A percentile compares a stretch with the other conserved stretches of the same genome.
Conservation (phyloP, 2,888 invertebrate genomes). For the Epinotia ramella region DNA sequence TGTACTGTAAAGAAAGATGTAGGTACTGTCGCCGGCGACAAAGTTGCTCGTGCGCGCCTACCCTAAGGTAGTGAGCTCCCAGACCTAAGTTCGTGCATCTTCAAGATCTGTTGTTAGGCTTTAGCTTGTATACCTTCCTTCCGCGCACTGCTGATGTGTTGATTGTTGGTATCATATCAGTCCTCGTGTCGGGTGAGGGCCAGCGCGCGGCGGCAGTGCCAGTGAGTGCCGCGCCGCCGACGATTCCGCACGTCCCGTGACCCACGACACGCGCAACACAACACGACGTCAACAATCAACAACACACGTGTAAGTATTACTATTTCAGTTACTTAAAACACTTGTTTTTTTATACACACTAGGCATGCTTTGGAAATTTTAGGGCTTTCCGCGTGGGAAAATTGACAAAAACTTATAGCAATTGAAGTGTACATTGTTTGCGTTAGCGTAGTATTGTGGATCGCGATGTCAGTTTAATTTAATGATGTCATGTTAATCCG, state of each 20-base stretch:
- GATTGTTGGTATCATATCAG: slow-evolving; percentile 4
- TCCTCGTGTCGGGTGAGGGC: neutral
- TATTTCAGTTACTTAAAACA: neutral
- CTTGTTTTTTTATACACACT: neutral
- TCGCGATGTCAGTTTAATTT: slow-evolving; percentile 4
- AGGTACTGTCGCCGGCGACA: too few relatives aligned
- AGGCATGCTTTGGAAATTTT: neutral
- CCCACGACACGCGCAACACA: neutral
- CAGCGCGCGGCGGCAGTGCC: neutral
- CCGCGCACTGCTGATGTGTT: neutral
- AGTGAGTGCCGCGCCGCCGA: slow-evolving; percentile 17
- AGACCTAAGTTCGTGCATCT: neutral
- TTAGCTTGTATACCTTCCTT: neutral
- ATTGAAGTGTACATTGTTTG: slow-evolving; percentile 3
- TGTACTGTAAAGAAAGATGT: too few relatives aligned
- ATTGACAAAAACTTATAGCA: neutral
- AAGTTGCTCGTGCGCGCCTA: too few relatives aligned
- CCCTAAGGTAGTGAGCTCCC: too few relatives aligned
- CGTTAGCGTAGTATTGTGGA: neutral
- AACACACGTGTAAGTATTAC: slow-evolving; percentile 19
- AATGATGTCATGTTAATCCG: slow-evolving; percentile 30
- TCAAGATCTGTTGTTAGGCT: neutral
- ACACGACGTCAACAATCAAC: neutral
- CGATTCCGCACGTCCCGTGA: neutral
- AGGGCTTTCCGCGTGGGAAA: neutral